phyloP scores from a whole-genome alignment of 2,113 vertebrate genomes.

The Bujurquina vittata region DNA sequence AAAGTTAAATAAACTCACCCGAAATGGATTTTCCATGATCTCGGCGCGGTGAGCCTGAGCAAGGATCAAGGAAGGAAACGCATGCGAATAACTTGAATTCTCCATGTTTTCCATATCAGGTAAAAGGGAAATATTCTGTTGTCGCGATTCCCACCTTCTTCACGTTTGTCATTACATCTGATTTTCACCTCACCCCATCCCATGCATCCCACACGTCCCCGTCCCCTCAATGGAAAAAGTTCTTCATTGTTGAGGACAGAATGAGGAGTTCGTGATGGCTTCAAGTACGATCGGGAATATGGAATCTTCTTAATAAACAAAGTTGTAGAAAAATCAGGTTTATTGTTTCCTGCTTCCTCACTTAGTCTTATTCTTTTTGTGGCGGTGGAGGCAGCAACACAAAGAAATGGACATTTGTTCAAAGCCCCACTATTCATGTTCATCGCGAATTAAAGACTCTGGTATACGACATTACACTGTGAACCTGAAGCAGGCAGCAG shows the following conservation, averaged over 20 bases:
- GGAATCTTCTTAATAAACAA: accelerated
- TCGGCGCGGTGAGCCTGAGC: constrained; percentile 37
- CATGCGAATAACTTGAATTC: constrained; percentile 34
- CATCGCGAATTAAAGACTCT: not conserved
- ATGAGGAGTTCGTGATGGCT: constrained; percentile 23
- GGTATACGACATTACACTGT: not conserved
- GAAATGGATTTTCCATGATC: constrained; percentile 65
- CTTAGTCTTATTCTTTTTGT: not conserved
- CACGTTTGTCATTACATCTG: constrained; percentile 19
- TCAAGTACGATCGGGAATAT: constrained; percentile 1
- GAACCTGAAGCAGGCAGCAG: constrained; percentile 2
- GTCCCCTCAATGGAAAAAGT: constrained; percentile 32
- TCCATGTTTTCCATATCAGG: constrained; percentile 54
- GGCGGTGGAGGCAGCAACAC: not conserved
- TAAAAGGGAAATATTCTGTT: not conserved
- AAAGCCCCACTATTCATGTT: not conserved
- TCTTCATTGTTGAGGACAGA: constrained; percentile 4
- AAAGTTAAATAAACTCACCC: constrained; percentile 42
- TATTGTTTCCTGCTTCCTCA: not conserved
- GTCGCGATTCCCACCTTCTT: not conserved
- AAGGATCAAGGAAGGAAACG: not conserved
- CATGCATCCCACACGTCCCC: constrained; percentile 15
- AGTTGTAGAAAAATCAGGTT: not conserved
- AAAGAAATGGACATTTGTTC: not conserved
- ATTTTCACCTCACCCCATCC: constrained; percentile 12